These are phyloP conservation scores for Cephus runcator DNA, from an alignment of 2,888 invertebrate genomes.

Conservation along the genomic window DNA sequence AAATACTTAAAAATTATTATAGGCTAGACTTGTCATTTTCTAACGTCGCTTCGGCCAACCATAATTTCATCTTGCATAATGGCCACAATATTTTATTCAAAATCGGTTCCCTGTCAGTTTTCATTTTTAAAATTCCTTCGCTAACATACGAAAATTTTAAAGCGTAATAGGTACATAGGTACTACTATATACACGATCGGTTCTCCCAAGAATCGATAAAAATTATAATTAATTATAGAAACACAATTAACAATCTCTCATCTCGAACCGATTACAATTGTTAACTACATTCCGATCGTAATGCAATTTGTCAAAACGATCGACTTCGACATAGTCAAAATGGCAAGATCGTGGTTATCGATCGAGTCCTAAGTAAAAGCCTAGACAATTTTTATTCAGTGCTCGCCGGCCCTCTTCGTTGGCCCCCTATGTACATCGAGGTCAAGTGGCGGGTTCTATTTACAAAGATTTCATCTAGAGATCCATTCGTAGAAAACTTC, in stretches of 20 bases:
- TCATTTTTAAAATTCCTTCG: neutral
- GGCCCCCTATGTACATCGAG: neutral
- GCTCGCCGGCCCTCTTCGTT: neutral
- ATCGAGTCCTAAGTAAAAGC: neutral
- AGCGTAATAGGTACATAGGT: neutral
- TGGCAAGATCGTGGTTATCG: neutral
- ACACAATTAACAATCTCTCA: neutral
- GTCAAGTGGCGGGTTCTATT: conserved; percentile 3
- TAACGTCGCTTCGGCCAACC: neutral
- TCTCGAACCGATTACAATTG: neutral
- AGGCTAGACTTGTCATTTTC: neutral
- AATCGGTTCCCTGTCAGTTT: neutral
- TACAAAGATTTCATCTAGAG: conserved; percentile 6
- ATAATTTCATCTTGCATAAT: neutral
- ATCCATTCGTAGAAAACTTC: neutral
- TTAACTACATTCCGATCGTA: neutral
- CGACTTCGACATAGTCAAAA: too few species aligned
- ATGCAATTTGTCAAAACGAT: neutral
- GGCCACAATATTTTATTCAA: neutral
- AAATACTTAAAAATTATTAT: neutral
- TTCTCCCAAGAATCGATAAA: neutral
- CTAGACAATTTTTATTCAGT: neutral
- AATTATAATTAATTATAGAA: neutral
- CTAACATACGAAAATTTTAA: neutral
- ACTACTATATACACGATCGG: neutral